Evolutionary conservation across 2,888 invertebrate genomes (phyloP).

Genomic region (Mystacides longicornis): DNA sequence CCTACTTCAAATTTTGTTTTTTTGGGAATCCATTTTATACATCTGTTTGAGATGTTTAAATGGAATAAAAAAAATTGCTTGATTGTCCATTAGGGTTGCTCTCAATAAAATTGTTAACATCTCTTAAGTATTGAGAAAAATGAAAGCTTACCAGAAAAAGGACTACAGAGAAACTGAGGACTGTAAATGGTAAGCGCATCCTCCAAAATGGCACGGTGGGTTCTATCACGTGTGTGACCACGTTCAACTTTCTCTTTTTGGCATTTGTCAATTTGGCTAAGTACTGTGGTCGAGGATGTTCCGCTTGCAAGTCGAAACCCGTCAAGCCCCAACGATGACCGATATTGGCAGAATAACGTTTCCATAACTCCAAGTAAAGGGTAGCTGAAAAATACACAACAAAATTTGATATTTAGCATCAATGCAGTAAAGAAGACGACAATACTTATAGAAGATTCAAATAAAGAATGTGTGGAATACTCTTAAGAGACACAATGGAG

Average conservation of each 20-base stretch:
- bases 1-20: too few relatives aligned
- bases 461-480: too few relatives aligned
- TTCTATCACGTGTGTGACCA: conserved; percentile 53
- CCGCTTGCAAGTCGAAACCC: conserved; percentile 63
- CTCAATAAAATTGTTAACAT: too few relatives aligned
- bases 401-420: too few relatives aligned
- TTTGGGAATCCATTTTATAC: too few relatives aligned
- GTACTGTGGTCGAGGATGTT: conserved; percentile 73
- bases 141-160: conserved; percentile 44
- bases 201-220: conserved; percentile 73
- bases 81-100: too few relatives aligned
- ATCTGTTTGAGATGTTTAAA: too few relatives aligned
- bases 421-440: too few relatives aligned
- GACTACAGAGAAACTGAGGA: conserved; percentile 64
- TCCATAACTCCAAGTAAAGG: conserved; percentile 77
- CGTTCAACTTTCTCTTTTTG: conserved; percentile 46
- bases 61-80: too few relatives aligned
- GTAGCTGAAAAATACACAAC: conserved; percentile 43
- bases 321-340: conserved; percentile 79
- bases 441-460: too few relatives aligned
- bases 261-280: conserved; percentile 52
- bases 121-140: too few relatives aligned
- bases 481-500: too few relatives aligned
- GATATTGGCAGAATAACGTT: conserved; percentile 67
- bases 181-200: conserved; percentile 60